A percentile compares a stretch with the other conserved stretches of the same genome.
phyloP scores from a whole-genome alignment of 2,113 vertebrate species.

The Odocoileus virginianus region DNA sequence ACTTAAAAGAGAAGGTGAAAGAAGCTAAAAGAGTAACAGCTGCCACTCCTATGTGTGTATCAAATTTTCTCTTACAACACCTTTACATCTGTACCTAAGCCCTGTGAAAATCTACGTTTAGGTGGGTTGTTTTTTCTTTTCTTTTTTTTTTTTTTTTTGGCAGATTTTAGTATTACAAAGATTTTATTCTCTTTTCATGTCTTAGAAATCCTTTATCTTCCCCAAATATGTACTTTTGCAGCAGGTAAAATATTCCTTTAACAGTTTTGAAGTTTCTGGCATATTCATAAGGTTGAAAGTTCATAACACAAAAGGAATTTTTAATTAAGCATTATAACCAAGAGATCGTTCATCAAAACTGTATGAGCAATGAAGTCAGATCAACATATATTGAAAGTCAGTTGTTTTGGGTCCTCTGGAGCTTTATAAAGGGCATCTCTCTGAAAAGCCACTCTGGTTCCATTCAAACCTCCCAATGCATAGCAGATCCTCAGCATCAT shows the following conservation, averaged over 20 bases:
- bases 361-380: constrained; percentile 15
- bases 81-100: not conserved
- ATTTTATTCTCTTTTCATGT: not conserved
- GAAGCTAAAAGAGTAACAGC: constrained; percentile 1
- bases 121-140: not conserved
- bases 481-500: not conserved
- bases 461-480: not conserved
- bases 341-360: not conserved
- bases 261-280: not conserved
- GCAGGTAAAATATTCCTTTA: constrained; percentile 10
- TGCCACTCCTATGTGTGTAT: not conserved
- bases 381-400: constrained; percentile 11
- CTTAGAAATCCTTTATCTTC: not conserved
- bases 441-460: not conserved
- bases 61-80: not conserved
- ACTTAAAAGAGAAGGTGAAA: constrained; percentile 49
- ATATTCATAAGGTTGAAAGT: constrained; percentile 38
- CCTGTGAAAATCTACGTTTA: not conserved
- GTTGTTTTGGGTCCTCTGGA: not conserved
- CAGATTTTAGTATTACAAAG: not conserved
- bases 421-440: constrained; percentile 38
- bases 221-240: not conserved
- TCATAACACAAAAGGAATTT: not conserved
- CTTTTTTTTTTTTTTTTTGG: not conserved
- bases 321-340: not conserved